phyloP scores from a whole-genome alignment of 1,140 invertebrate species.

The Wasmannia auropunctata region DNA sequence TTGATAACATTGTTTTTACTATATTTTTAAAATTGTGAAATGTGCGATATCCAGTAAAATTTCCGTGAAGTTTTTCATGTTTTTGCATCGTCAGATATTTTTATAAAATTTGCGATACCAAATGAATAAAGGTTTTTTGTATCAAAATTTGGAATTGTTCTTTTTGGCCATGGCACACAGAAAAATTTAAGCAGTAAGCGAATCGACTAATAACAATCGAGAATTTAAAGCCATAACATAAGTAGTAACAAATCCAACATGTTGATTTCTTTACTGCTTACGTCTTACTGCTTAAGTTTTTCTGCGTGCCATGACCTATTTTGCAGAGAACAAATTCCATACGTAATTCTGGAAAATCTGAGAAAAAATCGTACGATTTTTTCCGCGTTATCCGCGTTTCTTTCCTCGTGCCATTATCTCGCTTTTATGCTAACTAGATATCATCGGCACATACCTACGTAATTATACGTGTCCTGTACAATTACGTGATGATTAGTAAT shows the following conservation, averaged over 20 bases:
- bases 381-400: not conserved
- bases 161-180: too few species aligned
- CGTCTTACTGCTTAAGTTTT: too few species aligned
- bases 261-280: too few species aligned
- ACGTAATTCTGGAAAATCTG: too few species aligned
- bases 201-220: too few species aligned
- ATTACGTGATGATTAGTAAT: not conserved
- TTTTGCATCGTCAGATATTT: not conserved
- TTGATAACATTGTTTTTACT: constrained; percentile 5
- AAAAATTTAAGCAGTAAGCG: too few species aligned
- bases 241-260: too few species aligned
- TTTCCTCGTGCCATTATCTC: not conserved
- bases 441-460: not conserved
- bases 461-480: not conserved
- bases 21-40: too few species aligned
- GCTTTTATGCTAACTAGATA: not conserved
- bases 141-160: not conserved
- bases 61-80: not conserved
- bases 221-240: too few species aligned
- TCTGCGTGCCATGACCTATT: too few species aligned
- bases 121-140: not conserved
- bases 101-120: not conserved
- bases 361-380: not conserved
- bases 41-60: too few species aligned
- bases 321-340: not conserved